A percentile compares a stretch with the other conserved stretches of the same genome.
These are phyloP conservation scores for Cassiopea xamachana DNA, from an alignment of 30 jellyfish, hydroid and myxozoan species.

Conservation along the genomic window DNA sequence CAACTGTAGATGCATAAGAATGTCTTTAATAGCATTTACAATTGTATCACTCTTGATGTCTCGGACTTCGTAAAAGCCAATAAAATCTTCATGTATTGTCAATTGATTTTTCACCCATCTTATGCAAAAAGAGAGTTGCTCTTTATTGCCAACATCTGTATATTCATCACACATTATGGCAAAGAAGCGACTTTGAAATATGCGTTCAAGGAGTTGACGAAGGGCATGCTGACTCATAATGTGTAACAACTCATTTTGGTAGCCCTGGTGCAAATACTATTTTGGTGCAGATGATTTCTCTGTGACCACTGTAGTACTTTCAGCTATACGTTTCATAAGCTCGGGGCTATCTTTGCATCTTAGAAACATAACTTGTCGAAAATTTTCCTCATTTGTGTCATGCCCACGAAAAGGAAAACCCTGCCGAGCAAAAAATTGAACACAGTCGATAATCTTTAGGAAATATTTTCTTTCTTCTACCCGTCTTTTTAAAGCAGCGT, in stretches of 20 bases:
- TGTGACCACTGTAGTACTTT: slow-evolving; percentile 33
- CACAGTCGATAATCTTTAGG: slow-evolving; percentile 41
- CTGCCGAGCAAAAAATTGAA: slow-evolving; percentile 61
- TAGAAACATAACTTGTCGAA: slow-evolving; percentile 45
- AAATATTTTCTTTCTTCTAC: slow-evolving; percentile 62
- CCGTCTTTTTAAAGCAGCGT: slow-evolving; percentile 39
- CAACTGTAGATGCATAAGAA: slow-evolving; percentile 65
- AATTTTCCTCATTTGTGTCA: slow-evolving; percentile 19
- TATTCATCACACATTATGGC: slow-evolving; percentile 80
- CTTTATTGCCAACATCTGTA: slow-evolving; percentile 71
- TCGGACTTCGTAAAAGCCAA: slow-evolving; percentile 73
- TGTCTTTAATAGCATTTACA: slow-evolving; percentile 67
- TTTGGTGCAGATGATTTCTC: slow-evolving; percentile 54
- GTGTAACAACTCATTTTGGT: slow-evolving; percentile 43
- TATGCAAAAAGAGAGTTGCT: slow-evolving; percentile 62
- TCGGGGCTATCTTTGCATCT: slow-evolving; percentile 71
- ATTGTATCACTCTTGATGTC: slow-evolving; percentile 70
- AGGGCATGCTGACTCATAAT: slow-evolving; percentile 47
- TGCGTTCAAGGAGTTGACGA: slow-evolving; percentile 24
- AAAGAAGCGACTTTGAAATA: slow-evolving; percentile 39
- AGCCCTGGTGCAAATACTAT: slow-evolving; percentile 17
- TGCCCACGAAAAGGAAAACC: slow-evolving; percentile 1
- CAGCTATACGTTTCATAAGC: slow-evolving; percentile 24
- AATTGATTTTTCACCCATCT: slow-evolving; percentile 50
- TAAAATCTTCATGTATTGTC: slow-evolving; percentile 62